phyloP scores from a whole-genome alignment of 2,888 invertebrate genomes.

The Ochropleura leucogaster region DNA sequence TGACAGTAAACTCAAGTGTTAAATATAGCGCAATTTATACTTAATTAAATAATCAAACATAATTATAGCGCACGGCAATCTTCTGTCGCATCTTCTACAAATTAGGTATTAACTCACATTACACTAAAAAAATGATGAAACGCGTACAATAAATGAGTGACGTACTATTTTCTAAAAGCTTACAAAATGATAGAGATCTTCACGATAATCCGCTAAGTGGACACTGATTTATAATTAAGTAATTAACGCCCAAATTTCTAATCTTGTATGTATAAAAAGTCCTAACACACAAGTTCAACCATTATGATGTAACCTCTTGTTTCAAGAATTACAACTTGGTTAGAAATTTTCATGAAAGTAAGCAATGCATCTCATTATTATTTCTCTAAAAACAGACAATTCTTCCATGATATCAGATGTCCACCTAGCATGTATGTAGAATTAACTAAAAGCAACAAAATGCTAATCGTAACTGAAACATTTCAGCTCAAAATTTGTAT shows the following conservation, averaged over 20 bases:
- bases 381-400: constrained; percentile 49
- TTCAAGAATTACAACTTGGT: constrained; percentile 20
- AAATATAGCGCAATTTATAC: constrained; percentile 48
- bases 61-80: constrained; percentile 35
- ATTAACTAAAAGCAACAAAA: constrained; percentile 78
- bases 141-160: constrained; percentile 74
- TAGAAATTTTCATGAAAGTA: constrained; percentile 40
- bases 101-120: constrained; percentile 60
- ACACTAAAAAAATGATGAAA: constrained; percentile 70
- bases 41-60: constrained; percentile 49
- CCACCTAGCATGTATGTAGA: constrained; percentile 72
- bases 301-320: constrained; percentile 15
- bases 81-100: constrained; percentile 41
- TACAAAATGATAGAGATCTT: constrained; percentile 81
- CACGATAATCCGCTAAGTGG: constrained; percentile 81
- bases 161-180: constrained; percentile 74
- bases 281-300: constrained; percentile 6
- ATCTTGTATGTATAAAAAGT: constrained; percentile 14
- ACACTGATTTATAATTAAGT: constrained; percentile 67
- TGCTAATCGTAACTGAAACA: constrained; percentile 77
- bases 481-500: constrained; percentile 52
- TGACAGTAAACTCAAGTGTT: constrained; percentile 44
- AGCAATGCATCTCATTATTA: constrained; percentile 27
- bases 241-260: constrained; percentile 41
- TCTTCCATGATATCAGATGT: constrained; percentile 64